These are phyloP conservation scores for Ariolimax columbianus DNA, from an alignment of 2,888 invertebrate genomes.

Conservation along the genomic window DNA sequence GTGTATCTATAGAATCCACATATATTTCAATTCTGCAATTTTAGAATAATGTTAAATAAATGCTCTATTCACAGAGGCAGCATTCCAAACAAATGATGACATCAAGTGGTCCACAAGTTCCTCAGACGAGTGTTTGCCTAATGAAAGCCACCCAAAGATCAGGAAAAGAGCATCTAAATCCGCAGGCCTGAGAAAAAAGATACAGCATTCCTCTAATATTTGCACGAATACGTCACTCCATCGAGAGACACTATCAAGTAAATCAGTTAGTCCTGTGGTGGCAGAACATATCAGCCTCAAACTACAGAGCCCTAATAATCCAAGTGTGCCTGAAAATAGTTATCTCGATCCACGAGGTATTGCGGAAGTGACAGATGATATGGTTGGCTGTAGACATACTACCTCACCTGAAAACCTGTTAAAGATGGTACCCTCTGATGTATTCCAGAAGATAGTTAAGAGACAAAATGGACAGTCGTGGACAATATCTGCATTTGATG, in stretches of 20 bases:
- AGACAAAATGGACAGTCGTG: background rate
- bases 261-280: background rate
- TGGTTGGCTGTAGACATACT: background rate
- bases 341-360: background rate
- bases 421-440: background rate
- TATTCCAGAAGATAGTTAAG: too few relatives aligned
- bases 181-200: background rate
- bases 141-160: background rate
- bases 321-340: background rate
- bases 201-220: background rate
- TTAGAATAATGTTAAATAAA: background rate
- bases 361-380: background rate
- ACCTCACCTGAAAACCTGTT: background rate
- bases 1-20: too few relatives aligned
- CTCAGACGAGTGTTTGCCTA: conserved; percentile 23
- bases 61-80: background rate
- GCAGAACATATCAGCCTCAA: background rate
- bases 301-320: background rate
- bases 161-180: background rate
- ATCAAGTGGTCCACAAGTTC: conserved; percentile 23
- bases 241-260: background rate
- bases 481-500: background rate
- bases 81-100: background rate
- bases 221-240: background rate
- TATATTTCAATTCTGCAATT: too few relatives aligned